phyloP scores from a whole-genome alignment of 2,888 invertebrate species.

The Toxonevra muliebris region DNA sequence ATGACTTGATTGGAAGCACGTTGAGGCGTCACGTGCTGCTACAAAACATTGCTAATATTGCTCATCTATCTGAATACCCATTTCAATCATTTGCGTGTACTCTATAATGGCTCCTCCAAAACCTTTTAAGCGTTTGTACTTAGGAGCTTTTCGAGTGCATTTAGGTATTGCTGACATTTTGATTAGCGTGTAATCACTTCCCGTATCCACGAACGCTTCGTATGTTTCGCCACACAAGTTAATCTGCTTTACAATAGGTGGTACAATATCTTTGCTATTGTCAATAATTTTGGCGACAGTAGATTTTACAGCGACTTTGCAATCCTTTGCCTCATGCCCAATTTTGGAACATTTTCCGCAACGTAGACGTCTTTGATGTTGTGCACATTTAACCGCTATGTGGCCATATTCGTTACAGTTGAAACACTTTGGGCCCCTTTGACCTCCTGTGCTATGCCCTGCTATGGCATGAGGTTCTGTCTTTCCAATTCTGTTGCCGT shows the following conservation, averaged over 20 bases:
- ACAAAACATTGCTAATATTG: no score
- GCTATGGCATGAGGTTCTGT: no score
- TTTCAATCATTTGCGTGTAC: no score
- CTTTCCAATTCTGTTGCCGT: no score
- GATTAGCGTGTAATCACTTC: conserved; percentile 32
- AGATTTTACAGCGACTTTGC: conserved; percentile 2
- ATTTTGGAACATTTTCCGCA: conserved; percentile 2
- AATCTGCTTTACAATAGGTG: conserved; percentile 30
- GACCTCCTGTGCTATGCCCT: no score
- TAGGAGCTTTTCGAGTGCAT: neutral
- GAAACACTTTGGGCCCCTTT: no score
- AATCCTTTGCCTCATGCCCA: conserved; percentile 10
- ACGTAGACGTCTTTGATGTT: conserved; percentile 1
- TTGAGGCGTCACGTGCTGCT: no score
- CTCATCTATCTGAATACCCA: neutral
- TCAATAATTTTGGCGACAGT: conserved; percentile 18
- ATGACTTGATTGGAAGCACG: no score
- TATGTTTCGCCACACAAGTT: neutral
- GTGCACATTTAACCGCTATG: conserved; percentile 8
- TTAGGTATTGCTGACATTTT: conserved; percentile 23
- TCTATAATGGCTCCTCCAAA: no score
- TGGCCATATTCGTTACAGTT: conserved; percentile 13
- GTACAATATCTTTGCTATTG: neutral
- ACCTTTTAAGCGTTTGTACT: neutral
- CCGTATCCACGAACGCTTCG: conserved; percentile 33